Conservation (phyloP, 2,797 vertebrate genomes). For the Molossus alvarezi region DNA sequence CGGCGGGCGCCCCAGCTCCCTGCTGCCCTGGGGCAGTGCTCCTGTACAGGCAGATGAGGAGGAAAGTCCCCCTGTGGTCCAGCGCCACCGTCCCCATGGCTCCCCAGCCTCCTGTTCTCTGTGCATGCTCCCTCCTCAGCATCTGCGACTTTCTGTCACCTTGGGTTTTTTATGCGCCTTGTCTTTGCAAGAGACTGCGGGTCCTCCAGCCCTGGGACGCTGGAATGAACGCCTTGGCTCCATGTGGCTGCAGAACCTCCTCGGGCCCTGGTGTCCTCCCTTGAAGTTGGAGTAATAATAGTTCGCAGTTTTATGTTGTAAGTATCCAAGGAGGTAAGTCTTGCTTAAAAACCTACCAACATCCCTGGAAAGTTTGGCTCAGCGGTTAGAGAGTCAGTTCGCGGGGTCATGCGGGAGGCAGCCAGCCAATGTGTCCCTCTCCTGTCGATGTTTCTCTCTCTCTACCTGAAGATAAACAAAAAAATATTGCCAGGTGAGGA, state of each 20-base stretch:
- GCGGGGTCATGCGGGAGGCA: too few relatives aligned
- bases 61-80: not conserved
- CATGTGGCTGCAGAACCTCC: not conserved
- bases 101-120: not conserved
- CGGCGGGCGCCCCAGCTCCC: not conserved
- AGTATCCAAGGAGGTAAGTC: not conserved
- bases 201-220: not conserved
- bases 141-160: not conserved
- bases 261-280: not conserved
- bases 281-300: not conserved
- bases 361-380: not conserved
- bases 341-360: not conserved
- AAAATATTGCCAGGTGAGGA: too few relatives aligned
- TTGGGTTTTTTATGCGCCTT: fast-evolving
- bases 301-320: not conserved
- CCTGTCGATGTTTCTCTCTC: too few relatives aligned
- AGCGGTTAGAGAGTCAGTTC: too few relatives aligned
- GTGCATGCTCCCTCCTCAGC: not conserved
- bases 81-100: fast-evolving
- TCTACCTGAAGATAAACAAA: too few relatives aligned
- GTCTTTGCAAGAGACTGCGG: not conserved
- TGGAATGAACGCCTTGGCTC: not conserved
- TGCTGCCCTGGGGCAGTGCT: not conserved
- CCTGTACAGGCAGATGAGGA: not conserved
- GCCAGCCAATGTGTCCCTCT: too few relatives aligned